These are phyloP conservation scores for Hirtodrosophila alboralis DNA, from an alignment of 2,888 invertebrate species.

Conservation along the genomic window DNA sequence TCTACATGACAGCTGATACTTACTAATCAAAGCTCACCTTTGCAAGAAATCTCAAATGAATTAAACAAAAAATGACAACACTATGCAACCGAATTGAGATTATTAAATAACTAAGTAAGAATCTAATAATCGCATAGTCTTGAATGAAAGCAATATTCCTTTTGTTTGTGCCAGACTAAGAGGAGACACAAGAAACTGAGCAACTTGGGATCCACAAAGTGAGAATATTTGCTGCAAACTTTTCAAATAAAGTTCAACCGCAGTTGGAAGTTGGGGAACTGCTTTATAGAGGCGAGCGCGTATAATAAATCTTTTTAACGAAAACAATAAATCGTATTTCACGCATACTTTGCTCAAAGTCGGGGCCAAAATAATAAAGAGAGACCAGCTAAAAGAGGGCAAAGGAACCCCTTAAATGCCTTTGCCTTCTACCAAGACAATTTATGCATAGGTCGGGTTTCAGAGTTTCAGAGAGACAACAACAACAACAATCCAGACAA, in stretches of 20 bases:
- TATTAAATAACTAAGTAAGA: slow-evolving; percentile 13
- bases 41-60: not conserved
- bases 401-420: slow-evolving; percentile 48
- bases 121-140: slow-evolving; percentile 13
- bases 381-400: slow-evolving; percentile 22
- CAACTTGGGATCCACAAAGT: slow-evolving; percentile 17
- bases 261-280: slow-evolving; percentile 27
- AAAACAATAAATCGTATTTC: slow-evolving; percentile 78
- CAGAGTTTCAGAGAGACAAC: slow-evolving; percentile 36
- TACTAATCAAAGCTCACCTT: no score
- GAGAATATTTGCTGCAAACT: slow-evolving; percentile 56
- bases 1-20: no score
- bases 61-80: slow-evolving; percentile 3
- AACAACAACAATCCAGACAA: slow-evolving; percentile 34
- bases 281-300: slow-evolving; percentile 35
- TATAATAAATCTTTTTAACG: slow-evolving; percentile 76
- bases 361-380: slow-evolving; percentile 57
- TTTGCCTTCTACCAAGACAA: slow-evolving; percentile 49
- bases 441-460: slow-evolving; percentile 68
- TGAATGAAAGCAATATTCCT: slow-evolving; percentile 18
- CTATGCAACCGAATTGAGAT: slow-evolving; percentile 5
- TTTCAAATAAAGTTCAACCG: slow-evolving; percentile 70
- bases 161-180: slow-evolving; percentile 17
- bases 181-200: slow-evolving; percentile 7
- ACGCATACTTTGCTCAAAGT: slow-evolving; percentile 69